A percentile compares a stretch with the other conserved stretches of the same genome.
Conservation (phyloP, 2,888 invertebrate genomes). For the Oligia strigilis region DNA sequence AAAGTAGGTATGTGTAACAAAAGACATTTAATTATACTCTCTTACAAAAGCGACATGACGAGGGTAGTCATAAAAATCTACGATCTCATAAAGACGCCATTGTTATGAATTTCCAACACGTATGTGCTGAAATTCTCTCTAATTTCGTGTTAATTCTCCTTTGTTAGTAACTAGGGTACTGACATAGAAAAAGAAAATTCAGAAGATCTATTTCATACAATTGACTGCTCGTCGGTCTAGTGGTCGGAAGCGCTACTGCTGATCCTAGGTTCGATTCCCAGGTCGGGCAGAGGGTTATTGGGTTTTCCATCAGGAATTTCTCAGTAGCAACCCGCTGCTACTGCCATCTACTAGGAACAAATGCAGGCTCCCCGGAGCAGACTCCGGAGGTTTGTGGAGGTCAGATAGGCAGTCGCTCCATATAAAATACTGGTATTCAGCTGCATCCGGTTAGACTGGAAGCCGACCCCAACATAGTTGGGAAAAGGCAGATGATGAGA, state of each 20-base stretch:
- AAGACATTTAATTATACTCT: constrained; percentile 4
- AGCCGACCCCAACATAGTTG: too few relatives aligned
- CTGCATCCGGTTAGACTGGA: too few relatives aligned
- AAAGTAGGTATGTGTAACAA: background rate
- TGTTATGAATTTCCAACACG: constrained; percentile 46
- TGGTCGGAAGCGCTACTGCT: background rate
- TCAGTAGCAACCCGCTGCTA: background rate
- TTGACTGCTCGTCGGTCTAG: background rate
- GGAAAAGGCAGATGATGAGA: too few relatives aligned
- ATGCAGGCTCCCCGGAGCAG: too few relatives aligned
- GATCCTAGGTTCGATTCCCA: background rate
- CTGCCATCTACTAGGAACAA: too few relatives aligned
- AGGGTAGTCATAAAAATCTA: constrained; percentile 52
- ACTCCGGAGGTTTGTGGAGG: too few relatives aligned
- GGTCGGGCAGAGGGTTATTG: background rate
- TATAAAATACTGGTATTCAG: too few relatives aligned
- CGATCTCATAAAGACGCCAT: constrained; percentile 30
- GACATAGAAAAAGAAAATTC: background rate
- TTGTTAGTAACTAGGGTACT: constrained; percentile 41
- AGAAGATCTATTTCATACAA: constrained; percentile 24
- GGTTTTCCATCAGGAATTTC: background rate
- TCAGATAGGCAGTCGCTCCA: too few relatives aligned
- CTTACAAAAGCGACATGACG: constrained; percentile 29
- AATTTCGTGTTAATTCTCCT: constrained; percentile 53
- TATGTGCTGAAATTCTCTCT: constrained; percentile 44